These are phyloP conservation scores for Melanotaenia pygmaea DNA, from an alignment of 2,797 vertebrate species.

Conservation along the genomic window DNA sequence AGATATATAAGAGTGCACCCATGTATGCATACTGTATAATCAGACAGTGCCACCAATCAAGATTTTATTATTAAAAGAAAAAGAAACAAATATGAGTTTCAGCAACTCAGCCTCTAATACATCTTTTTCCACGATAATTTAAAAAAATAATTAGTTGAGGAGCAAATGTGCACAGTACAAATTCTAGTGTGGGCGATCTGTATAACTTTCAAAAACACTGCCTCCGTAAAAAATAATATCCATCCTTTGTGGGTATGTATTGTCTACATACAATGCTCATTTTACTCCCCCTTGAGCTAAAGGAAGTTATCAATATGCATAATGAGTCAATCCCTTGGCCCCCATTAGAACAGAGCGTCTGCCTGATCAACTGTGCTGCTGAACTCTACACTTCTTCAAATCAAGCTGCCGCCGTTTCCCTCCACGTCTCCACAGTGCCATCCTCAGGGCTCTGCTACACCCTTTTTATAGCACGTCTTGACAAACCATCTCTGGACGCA, in stretches of 20 bases:
- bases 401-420: slow-evolving; percentile 27
- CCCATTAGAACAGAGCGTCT: slow-evolving; percentile 44
- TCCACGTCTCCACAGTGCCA: slow-evolving; percentile 77
- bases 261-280: slow-evolving; percentile 28
- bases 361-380: slow-evolving; percentile 48
- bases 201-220: slow-evolving; percentile 33
- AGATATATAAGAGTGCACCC: not conserved
- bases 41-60: slow-evolving; percentile 6
- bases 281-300: slow-evolving; percentile 33
- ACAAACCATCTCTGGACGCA: slow-evolving; percentile 13
- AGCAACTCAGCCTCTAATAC: not conserved
- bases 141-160: slow-evolving; percentile 14
- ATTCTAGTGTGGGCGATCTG: slow-evolving; percentile 16
- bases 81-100: not conserved
- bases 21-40: not conserved
- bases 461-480: slow-evolving; percentile 7
- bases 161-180: slow-evolving; percentile 2
- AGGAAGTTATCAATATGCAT: slow-evolving; percentile 59
- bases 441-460: slow-evolving; percentile 64
- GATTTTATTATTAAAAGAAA: not conserved
- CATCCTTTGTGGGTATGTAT: slow-evolving; percentile 36
- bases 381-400: slow-evolving; percentile 44
- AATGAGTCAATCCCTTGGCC: slow-evolving; percentile 46
- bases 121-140: slow-evolving; percentile 2
- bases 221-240: slow-evolving; percentile 21